These are phyloP conservation scores for Crotalus adamanteus DNA, from an alignment of 2,797 vertebrate genomes.

Conservation along the genomic window DNA sequence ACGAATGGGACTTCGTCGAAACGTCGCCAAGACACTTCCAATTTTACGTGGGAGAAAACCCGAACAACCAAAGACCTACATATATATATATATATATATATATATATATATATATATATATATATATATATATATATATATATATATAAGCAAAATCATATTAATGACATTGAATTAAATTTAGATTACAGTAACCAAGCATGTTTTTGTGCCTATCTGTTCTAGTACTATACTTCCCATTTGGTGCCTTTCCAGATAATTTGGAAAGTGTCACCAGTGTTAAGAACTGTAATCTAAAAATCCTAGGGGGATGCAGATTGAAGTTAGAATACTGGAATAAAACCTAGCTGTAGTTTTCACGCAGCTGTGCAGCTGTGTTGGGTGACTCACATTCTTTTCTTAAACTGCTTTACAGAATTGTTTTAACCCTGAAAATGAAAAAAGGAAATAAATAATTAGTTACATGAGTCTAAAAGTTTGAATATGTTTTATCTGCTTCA, in stretches of 20 bases:
- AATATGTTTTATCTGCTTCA: neutral
- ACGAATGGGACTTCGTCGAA: too few species aligned
- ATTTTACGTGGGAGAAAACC: too few species aligned
- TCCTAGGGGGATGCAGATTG: neutral
- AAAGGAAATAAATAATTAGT: neutral
- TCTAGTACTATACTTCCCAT: neutral
- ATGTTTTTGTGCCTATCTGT: neutral
- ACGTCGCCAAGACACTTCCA: too few species aligned
- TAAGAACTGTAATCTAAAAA: neutral
- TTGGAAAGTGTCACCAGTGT: neutral
- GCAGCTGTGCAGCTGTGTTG: neutral
- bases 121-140: neutral
- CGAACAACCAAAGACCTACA: too few species aligned
- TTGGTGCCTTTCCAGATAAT: neutral
- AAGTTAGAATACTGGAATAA: neutral
- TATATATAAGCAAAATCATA: neutral
- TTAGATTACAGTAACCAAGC: neutral
- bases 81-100: neutral
- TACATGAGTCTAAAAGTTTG: neutral
- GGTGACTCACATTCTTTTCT: neutral
- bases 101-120: too few species aligned
- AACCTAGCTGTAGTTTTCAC: neutral
- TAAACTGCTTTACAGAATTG: neutral
- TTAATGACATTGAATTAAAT: neutral
- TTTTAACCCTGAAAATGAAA: neutral